Percentiles rank a stretch among this genome's conserved stretches.
These are phyloP conservation scores for Apteryx owenii DNA, from an alignment of 2,113 vertebrate species.

Conservation along the genomic window DNA sequence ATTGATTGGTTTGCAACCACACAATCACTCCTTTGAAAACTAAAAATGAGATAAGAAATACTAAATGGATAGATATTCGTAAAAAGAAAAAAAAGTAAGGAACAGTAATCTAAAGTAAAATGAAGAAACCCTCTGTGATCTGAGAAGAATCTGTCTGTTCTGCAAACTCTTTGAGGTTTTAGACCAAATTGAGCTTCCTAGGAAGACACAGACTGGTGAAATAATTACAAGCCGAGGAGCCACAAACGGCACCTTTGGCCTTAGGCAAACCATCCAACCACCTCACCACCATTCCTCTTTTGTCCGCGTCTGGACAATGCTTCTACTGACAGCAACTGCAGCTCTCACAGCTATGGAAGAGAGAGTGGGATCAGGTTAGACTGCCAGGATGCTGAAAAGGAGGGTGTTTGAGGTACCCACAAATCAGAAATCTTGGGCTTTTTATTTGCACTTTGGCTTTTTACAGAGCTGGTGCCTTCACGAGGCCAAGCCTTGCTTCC, in stretches of 20 bases:
- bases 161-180: constrained; percentile 17
- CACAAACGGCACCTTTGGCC: background rate
- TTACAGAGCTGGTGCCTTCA: background rate
- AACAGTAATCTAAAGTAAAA: background rate
- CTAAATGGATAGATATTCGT: background rate
- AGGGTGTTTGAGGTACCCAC: background rate
- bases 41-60: constrained; percentile 30
- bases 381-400: background rate
- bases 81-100: background rate
- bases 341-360: background rate
- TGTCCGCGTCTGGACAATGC: fast-evolving
- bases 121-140: background rate
- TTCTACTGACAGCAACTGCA: background rate
- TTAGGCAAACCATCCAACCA: background rate
- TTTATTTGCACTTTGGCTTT: background rate
- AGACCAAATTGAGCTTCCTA: background rate
- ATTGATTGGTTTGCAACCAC: constrained; percentile 69
- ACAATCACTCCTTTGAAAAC: constrained; percentile 41
- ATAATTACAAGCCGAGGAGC: background rate
- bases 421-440: background rate
- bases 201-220: background rate
- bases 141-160: background rate
- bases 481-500: background rate
- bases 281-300: no score
- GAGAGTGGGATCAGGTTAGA: background rate